Evolutionary conservation across 2,888 invertebrate species (phyloP), one percentile per base, ranked within the genome.

Genomic region (Epirrhoe alternata): DNA sequence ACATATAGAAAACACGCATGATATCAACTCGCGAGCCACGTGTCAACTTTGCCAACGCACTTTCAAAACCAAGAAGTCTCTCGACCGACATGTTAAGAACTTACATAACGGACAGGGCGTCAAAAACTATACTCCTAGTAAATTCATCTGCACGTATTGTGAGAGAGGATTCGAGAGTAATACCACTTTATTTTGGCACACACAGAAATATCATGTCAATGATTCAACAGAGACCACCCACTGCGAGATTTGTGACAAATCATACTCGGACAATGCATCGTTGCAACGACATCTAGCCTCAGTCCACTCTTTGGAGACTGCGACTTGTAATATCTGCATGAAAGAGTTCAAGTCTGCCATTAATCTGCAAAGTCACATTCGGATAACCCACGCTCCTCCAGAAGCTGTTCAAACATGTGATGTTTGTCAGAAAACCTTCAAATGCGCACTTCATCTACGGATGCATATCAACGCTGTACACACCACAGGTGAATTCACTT

Each of bases 311-410:
- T 45, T 76, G 0, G 74, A 81, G 16, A 74, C 74, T 0, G 78
- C 77, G 0, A 71, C 72, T 0, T 83, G 85, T 30, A 66, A 72
- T 16, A 75, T 83, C 14, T 85, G 85, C 60, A 57, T 64, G 0
- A 85, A 85, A 47, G 77, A 73, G 10, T 85, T 81, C 31, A 82
- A 80, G 52, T 79, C 82, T 0, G 69, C 69, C 0, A 65, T 79
- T 12, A 78, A 79, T 33, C 59, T 83, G 0, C 80, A 81, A 42
- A 75, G 80, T 38, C 85, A 85, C 38, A 76, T 84, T 0, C 65
- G 74, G 35, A 77, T 83, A 0, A 84, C 85, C 0, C 85, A 85
- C 51, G 84, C 85, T 0, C 81, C 84, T 0, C 82, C 83, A 0
- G 82, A 83, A 69, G 79, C 81, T 0, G 76, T 71, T 0, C 72